Evolutionary conservation across 1,140 invertebrate genomes (phyloP).

Genomic region (Andricus grossulariae): DNA sequence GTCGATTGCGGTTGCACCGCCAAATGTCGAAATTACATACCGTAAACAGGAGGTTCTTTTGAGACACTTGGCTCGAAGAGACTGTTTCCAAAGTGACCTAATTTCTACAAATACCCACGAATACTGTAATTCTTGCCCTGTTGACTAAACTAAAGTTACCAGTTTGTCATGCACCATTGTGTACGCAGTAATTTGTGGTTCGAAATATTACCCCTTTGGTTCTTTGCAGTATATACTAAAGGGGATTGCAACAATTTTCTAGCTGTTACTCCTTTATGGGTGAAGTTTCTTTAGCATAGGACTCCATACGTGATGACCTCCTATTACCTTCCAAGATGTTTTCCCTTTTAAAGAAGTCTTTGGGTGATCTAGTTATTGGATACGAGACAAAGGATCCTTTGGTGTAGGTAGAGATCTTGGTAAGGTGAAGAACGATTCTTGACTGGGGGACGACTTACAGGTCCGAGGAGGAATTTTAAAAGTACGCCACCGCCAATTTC

Average conservation of each 20-base stretch:
- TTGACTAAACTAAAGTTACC: background rate
- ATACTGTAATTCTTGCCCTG: background rate
- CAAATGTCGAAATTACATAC: constrained; percentile 28
- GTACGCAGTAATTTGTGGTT: constrained; percentile 8
- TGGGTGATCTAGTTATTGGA: constrained; percentile 15
- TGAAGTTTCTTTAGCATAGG: background rate
- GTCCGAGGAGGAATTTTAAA: constrained; percentile 19
- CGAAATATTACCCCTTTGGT: background rate
- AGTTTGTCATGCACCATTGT: background rate
- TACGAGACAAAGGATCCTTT: constrained; percentile 19
- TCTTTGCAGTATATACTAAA: constrained; percentile 2
- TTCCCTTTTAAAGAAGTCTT: constrained; percentile 7
- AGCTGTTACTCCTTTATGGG: background rate
- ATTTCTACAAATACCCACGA: background rate
- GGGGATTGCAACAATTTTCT: constrained; percentile 12
- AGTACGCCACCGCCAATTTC: constrained; percentile 39
- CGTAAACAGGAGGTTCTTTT: constrained; percentile 5
- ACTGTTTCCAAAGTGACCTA: constrained; percentile 5
- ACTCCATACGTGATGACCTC: background rate
- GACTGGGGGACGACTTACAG: background rate
- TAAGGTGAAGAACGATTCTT: background rate
- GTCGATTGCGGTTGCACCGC: constrained; percentile 12
- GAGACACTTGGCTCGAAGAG: background rate
- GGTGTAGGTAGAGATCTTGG: background rate
- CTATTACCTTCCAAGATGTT: background rate